Evolutionary conservation across 2,113 vertebrate genomes (phyloP), one percentile per base, ranked within the genome.

Genomic region (Antigone vipio): DNA sequence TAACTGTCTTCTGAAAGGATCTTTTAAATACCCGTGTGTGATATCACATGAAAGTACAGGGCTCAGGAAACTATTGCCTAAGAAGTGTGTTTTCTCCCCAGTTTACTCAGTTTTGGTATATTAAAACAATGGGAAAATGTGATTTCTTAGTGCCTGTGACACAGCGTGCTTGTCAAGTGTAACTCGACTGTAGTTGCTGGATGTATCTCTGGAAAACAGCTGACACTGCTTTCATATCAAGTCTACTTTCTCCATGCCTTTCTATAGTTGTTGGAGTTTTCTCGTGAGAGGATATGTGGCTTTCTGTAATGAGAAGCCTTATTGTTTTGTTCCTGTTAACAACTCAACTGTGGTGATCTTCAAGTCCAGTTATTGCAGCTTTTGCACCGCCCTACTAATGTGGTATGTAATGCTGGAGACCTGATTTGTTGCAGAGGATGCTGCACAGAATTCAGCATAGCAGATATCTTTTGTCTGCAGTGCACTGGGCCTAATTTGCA

Each of bases 401-500:
- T 9, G 47, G 9, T 45, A 27, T 5, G 0, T 55, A 44, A 56
- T 0, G 1, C 23, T 47, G 71, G 77, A 85, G 56, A 34, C 6
- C 9, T 8, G 9, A 27, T 12, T 52, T 40, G 10, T 32, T 18
- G 44, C n/a, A 38, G 40, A 59, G 27, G 60, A 13, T 47, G 23
- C 30, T 78, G 35, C n/a, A 34, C 21, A 50, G 45, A 58, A 38
- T 49, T 81, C 7, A 7, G 40, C 15, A 17, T 8, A 24, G 34
- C 12, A 67, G 29, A 0, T 35, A 2, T 5, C 13, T 55, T 55
- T 49, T 85, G 11, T 20, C 52, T 63, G 32, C 5, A 17, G 9
- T 50, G 24, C 0, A 0, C 49, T 53, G 11, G 24, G 4, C 45
- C 15, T 58, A 19, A 24, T 64, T 68, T 72, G n/a, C 8, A 9